Percentiles rank a stretch among this genome's conserved stretches.
These are phyloP conservation scores for Heloderma charlesbogerti DNA, from an alignment of 2,113 vertebrate species.

Conservation along the genomic window DNA sequence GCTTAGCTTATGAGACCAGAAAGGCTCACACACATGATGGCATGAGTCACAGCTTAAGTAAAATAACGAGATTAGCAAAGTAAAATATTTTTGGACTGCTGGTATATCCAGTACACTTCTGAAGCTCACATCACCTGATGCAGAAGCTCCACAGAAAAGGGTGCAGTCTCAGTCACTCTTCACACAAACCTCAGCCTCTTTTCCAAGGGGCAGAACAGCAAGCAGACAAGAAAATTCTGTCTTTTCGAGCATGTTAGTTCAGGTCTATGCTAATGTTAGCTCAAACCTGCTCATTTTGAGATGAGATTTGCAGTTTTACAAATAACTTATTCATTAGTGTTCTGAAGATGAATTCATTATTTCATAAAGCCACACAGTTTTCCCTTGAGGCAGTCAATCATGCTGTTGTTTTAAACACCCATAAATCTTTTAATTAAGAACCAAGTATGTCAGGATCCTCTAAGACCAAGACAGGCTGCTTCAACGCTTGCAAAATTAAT, in stretches of 20 bases:
- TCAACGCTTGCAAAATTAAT: not conserved
- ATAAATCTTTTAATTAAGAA: not conserved
- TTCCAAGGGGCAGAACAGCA: constrained; percentile 32
- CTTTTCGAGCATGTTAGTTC: constrained; percentile 42
- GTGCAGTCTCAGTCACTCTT: constrained; percentile 9
- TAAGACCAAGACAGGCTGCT: not conserved
- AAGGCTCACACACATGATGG: rapidly evolving
- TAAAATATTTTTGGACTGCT: not conserved
- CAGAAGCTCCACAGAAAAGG: constrained; percentile 23
- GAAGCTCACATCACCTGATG: constrained; percentile 37
- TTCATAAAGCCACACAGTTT: not conserved
- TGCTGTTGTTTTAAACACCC: not conserved
- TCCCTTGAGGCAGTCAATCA: not conserved
- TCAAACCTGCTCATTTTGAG: constrained; percentile 50
- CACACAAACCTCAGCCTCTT: not conserved
- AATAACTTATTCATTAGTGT: constrained; percentile 51
- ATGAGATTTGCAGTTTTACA: constrained; percentile 53
- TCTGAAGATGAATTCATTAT: constrained; percentile 1
- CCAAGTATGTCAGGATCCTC: not conserved
- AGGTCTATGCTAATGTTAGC: constrained; percentile 50
- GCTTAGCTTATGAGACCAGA: not conserved
- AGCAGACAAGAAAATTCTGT: constrained; percentile 34
- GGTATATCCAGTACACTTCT: not conserved
- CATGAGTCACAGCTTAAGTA: not conserved
- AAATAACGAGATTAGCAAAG: constrained; percentile 17